Base-by-base conservation (phyloP, 2,888 invertebrate species). In the Ctenicera cuprea region DNA sequence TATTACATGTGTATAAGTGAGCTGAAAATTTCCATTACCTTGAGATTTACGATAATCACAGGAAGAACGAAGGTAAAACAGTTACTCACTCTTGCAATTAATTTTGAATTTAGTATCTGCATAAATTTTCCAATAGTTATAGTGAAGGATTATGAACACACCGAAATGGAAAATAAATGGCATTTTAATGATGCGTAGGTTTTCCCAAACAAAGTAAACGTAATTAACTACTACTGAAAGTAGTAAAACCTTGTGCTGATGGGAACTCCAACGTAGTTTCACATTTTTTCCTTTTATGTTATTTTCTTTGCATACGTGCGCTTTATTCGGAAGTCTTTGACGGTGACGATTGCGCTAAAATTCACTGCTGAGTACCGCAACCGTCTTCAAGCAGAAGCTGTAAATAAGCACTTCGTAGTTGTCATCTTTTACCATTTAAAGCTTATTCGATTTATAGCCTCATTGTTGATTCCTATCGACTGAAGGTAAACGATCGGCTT, bases 391-490 rank as follows among this genome's bases (percentile, higher is more conserved):
- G 50, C 41, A 63, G 68, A 57, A 48, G 76, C 69, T 73, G 74
- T 80, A 80, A 79, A 79, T 79, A 78, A 76, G 72, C 75, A 77
- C 79, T 75, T 75, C 67, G 78, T 72, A 67, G 73, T 78, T 79
- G 79, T 80, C 80, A 77, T 79, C 76, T 73, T 73, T 73, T 76
- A 74, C 79, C 79, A 76, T 78, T 80, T 77, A 79, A 78, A 78
- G 75, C 76, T 16, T 74, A 50, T 73, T 75, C 77, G 76, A 80
- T 81, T 81, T 81, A 81, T 80, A 76, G 76, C 76, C 77, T 76
- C 71, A 79, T 79, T 79, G 79, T 80, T 78, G 81, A 81, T 81
- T 80, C 70, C 77, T 80, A 80, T 81, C 80, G 76, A 75, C 73
- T 38, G 71, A 65, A 76, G 76, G 78, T 77, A 80, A 80, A 74